Evolutionary conservation across 2,888 invertebrate genomes (phyloP).

Genomic region (Colletes collaris): DNA sequence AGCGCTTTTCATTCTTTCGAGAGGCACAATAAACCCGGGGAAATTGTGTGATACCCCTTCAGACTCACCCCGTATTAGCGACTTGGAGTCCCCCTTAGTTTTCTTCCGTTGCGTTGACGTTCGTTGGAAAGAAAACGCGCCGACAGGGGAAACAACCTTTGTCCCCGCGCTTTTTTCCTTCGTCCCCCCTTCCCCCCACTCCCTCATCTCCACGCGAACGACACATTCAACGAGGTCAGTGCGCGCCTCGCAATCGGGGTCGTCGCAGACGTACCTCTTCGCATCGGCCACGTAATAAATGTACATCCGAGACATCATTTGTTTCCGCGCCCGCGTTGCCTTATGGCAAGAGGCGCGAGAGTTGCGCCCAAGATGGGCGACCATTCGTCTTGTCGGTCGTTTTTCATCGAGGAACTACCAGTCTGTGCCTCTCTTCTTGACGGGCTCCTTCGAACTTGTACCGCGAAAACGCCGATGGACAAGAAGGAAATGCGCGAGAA

Average conservation of each 20-base stretch:
- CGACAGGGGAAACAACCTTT: conserved; percentile 22
- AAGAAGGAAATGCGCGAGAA: conserved; percentile 1
- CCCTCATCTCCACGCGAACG: conserved; percentile 6
- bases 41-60: too few species aligned
- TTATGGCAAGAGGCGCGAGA: conserved; percentile 65
- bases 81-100: conserved; percentile 10
- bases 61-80: neutral
- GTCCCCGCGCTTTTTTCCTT: conserved; percentile 1
- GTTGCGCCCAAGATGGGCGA: conserved; percentile 55
- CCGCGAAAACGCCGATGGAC: neutral
- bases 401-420: conserved; percentile 65
- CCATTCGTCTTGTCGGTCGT: conserved; percentile 74
- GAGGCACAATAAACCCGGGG: too few species aligned
- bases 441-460: conserved; percentile 18
- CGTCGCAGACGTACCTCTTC: conserved; percentile 26
- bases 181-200: neutral
- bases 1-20: too few species aligned
- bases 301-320: conserved; percentile 76
- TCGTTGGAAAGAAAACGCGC: conserved; percentile 27
- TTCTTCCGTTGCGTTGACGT: conserved; percentile 16
- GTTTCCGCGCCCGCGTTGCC: conserved; percentile 74
- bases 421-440: conserved; percentile 29
- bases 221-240: conserved; percentile 42
- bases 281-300: conserved; percentile 72
- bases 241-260: conserved; percentile 32